phyloP scores from a whole-genome alignment of 2,888 invertebrate species.

The Luffia ferchaultella region DNA sequence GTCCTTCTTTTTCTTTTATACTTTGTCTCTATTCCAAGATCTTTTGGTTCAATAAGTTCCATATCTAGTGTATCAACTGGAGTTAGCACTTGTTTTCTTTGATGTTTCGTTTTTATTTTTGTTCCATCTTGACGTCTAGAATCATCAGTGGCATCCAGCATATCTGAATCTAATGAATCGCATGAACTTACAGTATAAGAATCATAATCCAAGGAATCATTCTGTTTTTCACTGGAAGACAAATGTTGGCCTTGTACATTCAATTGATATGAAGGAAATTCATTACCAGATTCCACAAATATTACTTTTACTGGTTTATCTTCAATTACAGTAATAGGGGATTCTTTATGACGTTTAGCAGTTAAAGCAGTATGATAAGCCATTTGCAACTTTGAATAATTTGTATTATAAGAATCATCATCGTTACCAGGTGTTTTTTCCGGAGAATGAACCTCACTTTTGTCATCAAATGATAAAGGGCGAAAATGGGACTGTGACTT shows the following conservation, averaged over 20 bases:
- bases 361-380: conserved; percentile 50
- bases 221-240: conserved; percentile 23
- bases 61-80: conserved; percentile 52
- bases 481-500: conserved; percentile 32
- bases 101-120: conserved; percentile 49
- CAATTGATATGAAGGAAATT: conserved; percentile 31
- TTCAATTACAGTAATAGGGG: conserved; percentile 47
- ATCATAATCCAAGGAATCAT: conserved; percentile 20
- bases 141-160: conserved; percentile 25
- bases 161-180: conserved; percentile 41
- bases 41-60: conserved; percentile 50
- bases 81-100: conserved; percentile 56
- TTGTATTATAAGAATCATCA: conserved; percentile 27
- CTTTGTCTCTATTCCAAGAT: conserved; percentile 37
- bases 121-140: conserved; percentile 27
- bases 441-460: conserved; percentile 22
- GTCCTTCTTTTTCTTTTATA: conserved; percentile 46
- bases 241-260: conserved; percentile 46
- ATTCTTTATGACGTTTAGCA: conserved; percentile 41
- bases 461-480: conserved; percentile 23
- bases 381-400: conserved; percentile 45
- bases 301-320: conserved; percentile 57
- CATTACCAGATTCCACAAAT: conserved; percentile 37
- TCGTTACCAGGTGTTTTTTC: conserved; percentile 17
- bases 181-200: conserved; percentile 24